Conservation (phyloP, 2,888 invertebrate genomes). For the Drosophila infuscata region DNA sequence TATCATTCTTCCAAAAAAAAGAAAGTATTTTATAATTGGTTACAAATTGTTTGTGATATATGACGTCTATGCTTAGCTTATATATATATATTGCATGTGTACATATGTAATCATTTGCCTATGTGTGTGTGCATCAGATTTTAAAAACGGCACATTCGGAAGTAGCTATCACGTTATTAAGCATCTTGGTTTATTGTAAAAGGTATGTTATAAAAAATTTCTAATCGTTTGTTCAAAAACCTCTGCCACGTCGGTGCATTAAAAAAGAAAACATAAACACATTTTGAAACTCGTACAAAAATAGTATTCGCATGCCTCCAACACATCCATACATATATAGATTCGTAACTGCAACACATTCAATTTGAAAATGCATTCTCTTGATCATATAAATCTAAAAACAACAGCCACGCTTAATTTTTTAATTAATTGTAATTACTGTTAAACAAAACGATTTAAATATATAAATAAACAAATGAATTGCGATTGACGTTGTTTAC, state of each 20-base stretch:
- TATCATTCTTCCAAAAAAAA: conserved; percentile 27
- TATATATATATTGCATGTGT: conserved; percentile 36
- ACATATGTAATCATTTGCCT: conserved; percentile 31
- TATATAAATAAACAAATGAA: conserved; percentile 63
- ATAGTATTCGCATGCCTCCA: conserved; percentile 59
- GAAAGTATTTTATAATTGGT: conserved; percentile 46
- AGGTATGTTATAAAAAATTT: conserved; percentile 3
- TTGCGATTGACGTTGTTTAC: conserved; percentile 25
- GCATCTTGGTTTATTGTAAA: conserved; percentile 14
- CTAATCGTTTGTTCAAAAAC: neutral
- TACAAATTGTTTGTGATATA: conserved; percentile 72
- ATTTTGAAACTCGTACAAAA: conserved; percentile 56
- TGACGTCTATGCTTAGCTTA: conserved; percentile 51
- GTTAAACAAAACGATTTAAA: conserved; percentile 73
- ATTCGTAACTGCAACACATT: conserved; percentile 70
- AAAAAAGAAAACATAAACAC: conserved; percentile 21
- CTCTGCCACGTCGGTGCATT: conserved; percentile 54
- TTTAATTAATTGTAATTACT: conserved; percentile 78
- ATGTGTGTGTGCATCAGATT: conserved; percentile 22
- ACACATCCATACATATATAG: conserved; percentile 65
- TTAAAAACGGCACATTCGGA: conserved; percentile 18
- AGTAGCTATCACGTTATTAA: conserved; percentile 20
- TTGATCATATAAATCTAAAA: conserved; percentile 69
- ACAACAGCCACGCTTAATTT: conserved; percentile 77
- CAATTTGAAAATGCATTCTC: conserved; percentile 69